Base-by-base conservation (phyloP, 2,113 vertebrate species). In the Megalops atlanticus region DNA sequence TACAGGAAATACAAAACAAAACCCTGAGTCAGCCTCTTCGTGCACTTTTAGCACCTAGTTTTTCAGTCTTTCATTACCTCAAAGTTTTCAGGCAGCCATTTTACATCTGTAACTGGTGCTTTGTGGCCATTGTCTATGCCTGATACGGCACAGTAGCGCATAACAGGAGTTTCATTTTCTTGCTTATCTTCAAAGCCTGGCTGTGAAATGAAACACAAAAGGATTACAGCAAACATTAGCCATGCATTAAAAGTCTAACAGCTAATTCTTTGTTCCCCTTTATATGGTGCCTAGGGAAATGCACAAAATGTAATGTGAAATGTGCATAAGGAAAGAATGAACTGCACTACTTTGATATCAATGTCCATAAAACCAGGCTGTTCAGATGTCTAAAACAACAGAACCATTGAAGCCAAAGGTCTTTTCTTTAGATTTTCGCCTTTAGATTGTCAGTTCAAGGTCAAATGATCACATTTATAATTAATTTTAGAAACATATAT, bases 31-130 rank as follows among this genome's bases (percentile, higher is more conserved):
- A 71, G 2, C 31, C 16, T 33, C 52, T 74, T 74, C 54, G 41
- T 40, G 11, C 1, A 33, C 18, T 35, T 73, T 72, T 52, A 10
- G 45, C 43, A 41, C 41, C 41, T 64, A 41, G n/a, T n/a, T 24
- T 24, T 52, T 10, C n/a, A 39, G 14, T 52, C 31, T 74, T 80
- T 89, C n/a, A 40, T 90, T 86, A 99, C 97, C 96, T 96, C 91
- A 81, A 92, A 95, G 36, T 84, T 89, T 71, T 90, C 85, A 4
- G 95, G 90, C 76, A 99, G 91, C 96, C 97, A 99, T 0, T 97
- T 94, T 79, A 99, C 86, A 75, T 98, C 97, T 41, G 95, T 96
- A 85, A 96, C 85, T 18, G 92, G 12, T 33, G 90, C 93, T 90
- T 90, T 95, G 84, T 98, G 96, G 47, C 95, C 93, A 24, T 81